phyloP scores from a whole-genome alignment of 2,797 vertebrate genomes.

The Pipistrellus pipistrellus region DNA sequence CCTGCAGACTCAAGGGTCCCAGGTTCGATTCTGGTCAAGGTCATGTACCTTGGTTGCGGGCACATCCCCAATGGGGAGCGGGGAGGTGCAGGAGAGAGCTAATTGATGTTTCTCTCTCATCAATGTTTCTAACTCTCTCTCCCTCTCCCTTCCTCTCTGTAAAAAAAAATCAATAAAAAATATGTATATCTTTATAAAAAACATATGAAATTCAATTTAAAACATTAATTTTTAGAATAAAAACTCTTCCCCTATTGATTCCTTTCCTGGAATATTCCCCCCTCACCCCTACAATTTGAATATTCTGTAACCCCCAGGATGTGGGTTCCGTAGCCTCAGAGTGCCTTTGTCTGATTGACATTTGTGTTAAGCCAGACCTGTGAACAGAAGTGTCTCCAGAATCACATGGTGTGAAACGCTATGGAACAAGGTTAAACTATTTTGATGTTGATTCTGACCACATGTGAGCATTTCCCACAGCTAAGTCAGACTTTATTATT shows the following conservation, averaged over 20 bases:
- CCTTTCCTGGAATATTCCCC: neutral
- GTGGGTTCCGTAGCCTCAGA: neutral
- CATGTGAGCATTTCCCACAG: neutral
- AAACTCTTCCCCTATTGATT: neutral
- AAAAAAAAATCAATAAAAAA: too few species aligned
- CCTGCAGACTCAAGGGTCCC: too few species aligned
- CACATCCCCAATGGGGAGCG: too few species aligned
- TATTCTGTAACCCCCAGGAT: neutral
- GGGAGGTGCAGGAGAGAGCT: too few species aligned
- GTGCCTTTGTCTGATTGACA: neutral
- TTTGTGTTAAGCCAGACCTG: neutral
- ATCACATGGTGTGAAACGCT: neutral
- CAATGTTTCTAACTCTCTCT: too few species aligned
- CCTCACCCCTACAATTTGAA: neutral
- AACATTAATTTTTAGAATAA: slow-evolving; percentile 9
- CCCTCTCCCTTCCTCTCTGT: too few species aligned
- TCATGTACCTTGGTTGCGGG: too few species aligned
- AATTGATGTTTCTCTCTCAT: too few species aligned
- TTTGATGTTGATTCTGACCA: slow-evolving; percentile 17
- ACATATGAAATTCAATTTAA: neutral
- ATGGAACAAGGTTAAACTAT: neutral
- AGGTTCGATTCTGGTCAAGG: too few species aligned
- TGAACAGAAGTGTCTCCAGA: neutral
- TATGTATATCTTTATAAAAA: neutral
- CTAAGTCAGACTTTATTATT: neutral